Evolutionary conservation across 1,140 invertebrate genomes (phyloP).

Genomic region (Heliconius melpomene): DNA sequence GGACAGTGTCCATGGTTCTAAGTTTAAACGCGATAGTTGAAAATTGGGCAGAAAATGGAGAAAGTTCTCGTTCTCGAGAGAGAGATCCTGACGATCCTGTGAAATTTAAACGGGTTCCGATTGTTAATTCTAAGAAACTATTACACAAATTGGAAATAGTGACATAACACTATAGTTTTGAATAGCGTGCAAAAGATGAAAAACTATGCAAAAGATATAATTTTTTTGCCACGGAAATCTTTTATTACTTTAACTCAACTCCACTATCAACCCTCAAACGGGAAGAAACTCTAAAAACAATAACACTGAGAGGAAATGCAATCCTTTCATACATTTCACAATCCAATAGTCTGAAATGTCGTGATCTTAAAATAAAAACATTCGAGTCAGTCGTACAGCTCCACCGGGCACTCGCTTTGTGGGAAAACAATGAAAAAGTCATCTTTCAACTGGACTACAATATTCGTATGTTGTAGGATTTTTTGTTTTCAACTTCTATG

Average conservation of each 20-base stretch:
- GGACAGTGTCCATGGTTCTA: too few relatives aligned
- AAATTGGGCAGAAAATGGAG: too few relatives aligned
- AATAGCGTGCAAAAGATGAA: too few relatives aligned
- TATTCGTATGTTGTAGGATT: neutral
- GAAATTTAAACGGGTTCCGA: too few relatives aligned
- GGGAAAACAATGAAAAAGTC: neutral
- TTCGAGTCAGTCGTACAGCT: neutral
- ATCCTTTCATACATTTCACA: neutral
- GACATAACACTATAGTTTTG: too few relatives aligned
- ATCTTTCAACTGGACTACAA: neutral
- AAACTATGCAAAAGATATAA: too few relatives aligned
- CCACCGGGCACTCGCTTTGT: neutral
- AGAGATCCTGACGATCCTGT: too few relatives aligned
- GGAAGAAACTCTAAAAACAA: neutral
- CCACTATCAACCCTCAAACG: neutral
- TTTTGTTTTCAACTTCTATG: too few relatives aligned
- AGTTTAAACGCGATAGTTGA: too few relatives aligned
- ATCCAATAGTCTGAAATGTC: neutral
- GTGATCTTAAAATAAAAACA: neutral
- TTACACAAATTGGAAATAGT: too few relatives aligned
- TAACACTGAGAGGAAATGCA: neutral
- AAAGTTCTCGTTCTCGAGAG: too few relatives aligned
- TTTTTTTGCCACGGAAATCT: neutral
- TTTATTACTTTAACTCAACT: neutral
- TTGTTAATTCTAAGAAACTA: too few relatives aligned